These are phyloP conservation scores for Antheraea assamensis DNA, from an alignment of 2,888 invertebrate species.

Conservation along the genomic window DNA sequence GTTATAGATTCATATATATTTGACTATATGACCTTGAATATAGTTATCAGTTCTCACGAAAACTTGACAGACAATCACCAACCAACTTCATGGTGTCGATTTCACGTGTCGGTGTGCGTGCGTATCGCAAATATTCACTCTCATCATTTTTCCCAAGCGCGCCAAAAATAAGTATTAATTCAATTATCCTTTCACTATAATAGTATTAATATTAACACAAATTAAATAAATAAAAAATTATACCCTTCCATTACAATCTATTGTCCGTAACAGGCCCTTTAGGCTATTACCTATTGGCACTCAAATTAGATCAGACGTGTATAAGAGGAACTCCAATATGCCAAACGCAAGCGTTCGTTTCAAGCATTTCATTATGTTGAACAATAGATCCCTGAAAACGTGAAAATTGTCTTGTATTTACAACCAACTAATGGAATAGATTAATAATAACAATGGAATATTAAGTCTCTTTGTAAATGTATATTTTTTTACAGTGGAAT, in stretches of 20 bases:
- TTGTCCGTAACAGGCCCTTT: background rate
- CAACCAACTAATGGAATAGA: background rate
- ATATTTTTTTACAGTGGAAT: too few species aligned
- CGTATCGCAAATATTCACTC: too few species aligned
- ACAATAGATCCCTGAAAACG: conserved; percentile 7
- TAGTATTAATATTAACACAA: background rate
- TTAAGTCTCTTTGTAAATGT: too few species aligned
- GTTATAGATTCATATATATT: too few species aligned
- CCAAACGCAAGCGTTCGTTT: conserved; percentile 12
- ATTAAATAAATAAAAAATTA: background rate
- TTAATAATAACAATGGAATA: background rate
- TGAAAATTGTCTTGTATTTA: background rate
- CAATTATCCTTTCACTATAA: too few species aligned
- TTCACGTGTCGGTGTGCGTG: too few species aligned
- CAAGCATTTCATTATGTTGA: conserved; percentile 13
- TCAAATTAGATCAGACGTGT: background rate
- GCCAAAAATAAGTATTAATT: too few species aligned
- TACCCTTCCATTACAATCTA: background rate
- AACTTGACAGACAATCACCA: too few species aligned
- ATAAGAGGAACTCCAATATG: conserved; percentile 2
- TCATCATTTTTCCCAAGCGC: too few species aligned
- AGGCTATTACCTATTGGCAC: background rate
- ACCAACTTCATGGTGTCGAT: too few species aligned
- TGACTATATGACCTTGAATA: too few species aligned
- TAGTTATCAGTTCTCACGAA: too few species aligned